phyloP scores from a whole-genome alignment of 2,113 vertebrate species.

The Phalacrocorax brasilianus region DNA sequence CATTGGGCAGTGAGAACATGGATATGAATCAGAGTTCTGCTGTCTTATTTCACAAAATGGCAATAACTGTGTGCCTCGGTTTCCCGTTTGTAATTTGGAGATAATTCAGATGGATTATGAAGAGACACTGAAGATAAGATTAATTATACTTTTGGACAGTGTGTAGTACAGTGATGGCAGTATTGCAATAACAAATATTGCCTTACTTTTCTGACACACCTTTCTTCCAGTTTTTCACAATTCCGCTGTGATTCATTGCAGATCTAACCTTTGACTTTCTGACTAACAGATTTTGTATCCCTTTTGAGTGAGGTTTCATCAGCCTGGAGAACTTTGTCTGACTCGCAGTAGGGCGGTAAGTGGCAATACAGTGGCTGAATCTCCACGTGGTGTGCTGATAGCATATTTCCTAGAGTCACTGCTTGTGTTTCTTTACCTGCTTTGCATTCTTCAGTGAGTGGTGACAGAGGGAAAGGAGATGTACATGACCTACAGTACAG shows the following conservation, averaged over 20 bases:
- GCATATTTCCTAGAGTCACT: neutral
- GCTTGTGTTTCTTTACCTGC: constrained; percentile 10
- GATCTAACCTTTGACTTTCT: neutral
- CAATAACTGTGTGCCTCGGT: neutral
- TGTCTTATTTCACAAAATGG: neutral
- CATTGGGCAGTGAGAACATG: neutral
- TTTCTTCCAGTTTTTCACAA: neutral
- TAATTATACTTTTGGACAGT: neutral
- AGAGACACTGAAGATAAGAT: neutral
- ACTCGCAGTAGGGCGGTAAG: neutral
- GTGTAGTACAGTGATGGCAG: neutral
- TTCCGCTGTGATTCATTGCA: neutral
- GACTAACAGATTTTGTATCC: neutral
- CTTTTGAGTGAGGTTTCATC: neutral
- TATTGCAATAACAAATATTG: neutral
- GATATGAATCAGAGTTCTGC: neutral
- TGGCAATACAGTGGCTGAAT: neutral
- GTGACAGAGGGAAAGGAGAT: neutral
- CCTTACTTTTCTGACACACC: neutral
- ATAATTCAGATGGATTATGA: neutral
- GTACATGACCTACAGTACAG: neutral
- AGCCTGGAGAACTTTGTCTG: neutral
- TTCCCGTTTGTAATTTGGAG: neutral
- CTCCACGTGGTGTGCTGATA: neutral
- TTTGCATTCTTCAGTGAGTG: neutral